These are phyloP conservation scores for Odontothrips loti DNA, from an alignment of 2,888 invertebrate species.

Conservation along the genomic window DNA sequence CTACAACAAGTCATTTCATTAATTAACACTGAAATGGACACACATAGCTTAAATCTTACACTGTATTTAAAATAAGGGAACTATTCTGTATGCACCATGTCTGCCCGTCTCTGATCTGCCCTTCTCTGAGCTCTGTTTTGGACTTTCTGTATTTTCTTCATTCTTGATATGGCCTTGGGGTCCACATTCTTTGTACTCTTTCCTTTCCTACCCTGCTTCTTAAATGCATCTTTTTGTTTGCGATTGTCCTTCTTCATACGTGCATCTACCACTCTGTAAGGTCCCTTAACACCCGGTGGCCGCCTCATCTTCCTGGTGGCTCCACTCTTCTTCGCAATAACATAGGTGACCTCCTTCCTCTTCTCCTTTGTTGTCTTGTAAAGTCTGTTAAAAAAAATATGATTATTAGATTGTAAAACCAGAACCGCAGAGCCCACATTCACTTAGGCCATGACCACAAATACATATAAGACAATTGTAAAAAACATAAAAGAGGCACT, in stretches of 20 bases:
- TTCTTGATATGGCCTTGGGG: conserved; percentile 36
- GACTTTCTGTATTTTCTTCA: conserved; percentile 41
- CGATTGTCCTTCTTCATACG: conserved; percentile 92
- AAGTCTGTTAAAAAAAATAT: conserved; percentile 53
- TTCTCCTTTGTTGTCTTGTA: conserved; percentile 87
- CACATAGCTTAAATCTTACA: too few relatives aligned
- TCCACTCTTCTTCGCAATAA: conserved; percentile 85
- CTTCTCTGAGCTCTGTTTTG: conserved; percentile 31
- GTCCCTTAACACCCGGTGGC: conserved; percentile 86
- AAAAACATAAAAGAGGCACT: conserved; percentile 44
- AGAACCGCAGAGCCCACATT: background rate
- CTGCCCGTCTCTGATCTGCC: too few relatives aligned
- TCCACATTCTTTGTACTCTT: conserved; percentile 37
- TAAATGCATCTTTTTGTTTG: conserved; percentile 46
- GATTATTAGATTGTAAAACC: conserved; percentile 29
- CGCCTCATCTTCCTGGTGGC: conserved; percentile 70
- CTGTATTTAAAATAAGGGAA: too few relatives aligned
- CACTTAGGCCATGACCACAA: background rate
- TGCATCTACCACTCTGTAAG: conserved; percentile 91
- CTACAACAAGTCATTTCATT: too few relatives aligned
- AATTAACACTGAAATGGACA: too few relatives aligned
- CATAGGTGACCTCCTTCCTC: conserved; percentile 87
- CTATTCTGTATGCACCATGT: too few relatives aligned
- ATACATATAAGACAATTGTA: background rate
- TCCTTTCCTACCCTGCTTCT: conserved; percentile 44